Conservation (phyloP, 1,140 invertebrate genomes). For the Saxidomus purpurata region DNA sequence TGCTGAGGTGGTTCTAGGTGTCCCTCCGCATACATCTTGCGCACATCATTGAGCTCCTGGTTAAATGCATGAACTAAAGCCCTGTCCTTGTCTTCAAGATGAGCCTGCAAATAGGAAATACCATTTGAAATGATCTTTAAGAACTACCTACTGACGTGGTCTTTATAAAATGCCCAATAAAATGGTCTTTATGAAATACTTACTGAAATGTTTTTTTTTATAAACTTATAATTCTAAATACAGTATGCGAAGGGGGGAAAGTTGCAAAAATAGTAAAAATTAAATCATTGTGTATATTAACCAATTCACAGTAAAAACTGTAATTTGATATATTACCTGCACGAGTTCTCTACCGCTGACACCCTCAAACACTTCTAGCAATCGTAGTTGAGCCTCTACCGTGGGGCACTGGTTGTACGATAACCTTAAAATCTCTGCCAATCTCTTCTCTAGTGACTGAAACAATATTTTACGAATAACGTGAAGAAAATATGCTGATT, state of each 20-base stretch:
- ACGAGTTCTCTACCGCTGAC: slow-evolving; percentile 85
- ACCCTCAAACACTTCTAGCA: slow-evolving; percentile 86
- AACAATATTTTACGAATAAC: too few relatives aligned
- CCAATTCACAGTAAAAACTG: too few relatives aligned
- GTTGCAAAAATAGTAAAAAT: too few relatives aligned
- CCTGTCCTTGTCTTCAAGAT: slow-evolving; percentile 83
- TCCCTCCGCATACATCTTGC: slow-evolving; percentile 78
- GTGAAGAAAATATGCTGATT: too few relatives aligned
- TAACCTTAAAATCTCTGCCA: slow-evolving; percentile 83
- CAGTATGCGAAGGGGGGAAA: too few relatives aligned
- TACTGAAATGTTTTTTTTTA: too few relatives aligned
- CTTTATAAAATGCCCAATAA: too few relatives aligned
- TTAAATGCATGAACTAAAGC: slow-evolving; percentile 81
- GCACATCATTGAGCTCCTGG: slow-evolving; percentile 81
- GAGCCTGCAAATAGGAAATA: slow-evolving; percentile 72
- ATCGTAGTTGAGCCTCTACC: slow-evolving; percentile 83
- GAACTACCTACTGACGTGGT: too few relatives aligned
- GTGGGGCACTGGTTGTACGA: slow-evolving; percentile 84
- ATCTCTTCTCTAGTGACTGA: slow-evolving; percentile 82
- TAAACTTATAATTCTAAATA: too few relatives aligned
- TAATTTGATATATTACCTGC: slow-evolving; percentile 76
- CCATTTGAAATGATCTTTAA: too few relatives aligned
- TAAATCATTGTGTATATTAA: too few relatives aligned
- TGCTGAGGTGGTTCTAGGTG: slow-evolving; percentile 80
- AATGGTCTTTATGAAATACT: too few relatives aligned